Evolutionary conservation across 2,888 invertebrate genomes (phyloP), one percentile per base, ranked within the genome.

Genomic region (Steinernema carpocapsae): DNA sequence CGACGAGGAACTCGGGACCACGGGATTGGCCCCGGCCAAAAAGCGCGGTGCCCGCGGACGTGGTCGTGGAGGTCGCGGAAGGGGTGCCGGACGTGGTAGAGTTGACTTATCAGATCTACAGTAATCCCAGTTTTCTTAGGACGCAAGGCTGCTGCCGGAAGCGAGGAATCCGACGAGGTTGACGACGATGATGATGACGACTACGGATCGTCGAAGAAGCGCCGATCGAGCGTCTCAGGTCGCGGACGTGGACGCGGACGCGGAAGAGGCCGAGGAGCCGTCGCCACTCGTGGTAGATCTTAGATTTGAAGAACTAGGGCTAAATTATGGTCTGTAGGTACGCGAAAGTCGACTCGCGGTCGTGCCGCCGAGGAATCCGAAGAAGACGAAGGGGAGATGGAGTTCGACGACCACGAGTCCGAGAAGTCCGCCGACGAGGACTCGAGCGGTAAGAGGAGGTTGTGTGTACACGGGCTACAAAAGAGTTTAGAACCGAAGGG

Each of bases 1-100:
- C 75, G 86, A 86, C 71, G 86, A 86, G 74, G 83, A 86, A 71
- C 85, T 64, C 1, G 64, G 64, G 1, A 29, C 84, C 14, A 85
- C 85, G 14, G 83, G 83, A n/a, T 76, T 84, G 1, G 82, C 80
- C 24, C 70, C 73, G 43, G 46, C 56, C 22, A 43, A 45, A 6
- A 43, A 71, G 19, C 72, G 78, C 46, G 26, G 46, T 6, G 70
- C 73, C 37, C 46, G 78, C 22, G 76, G 74, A n/a, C 75, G 71
- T 71, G 73, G 56, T 22, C 73, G 77, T 51, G 76, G 51, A 56
- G 73, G 24, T 14, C 51, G 22, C 10, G 70, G 46, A 19, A 29
- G 52, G 43, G 72, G 75, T 6, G 72, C 32, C 29, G 74, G 70
- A 17, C 76, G 76, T 1, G 79, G 79, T 64, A 64, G 29, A 10